Evolutionary conservation across 2,113 vertebrate species (phyloP).

Genomic region (Gallinago paraguaiae): DNA sequence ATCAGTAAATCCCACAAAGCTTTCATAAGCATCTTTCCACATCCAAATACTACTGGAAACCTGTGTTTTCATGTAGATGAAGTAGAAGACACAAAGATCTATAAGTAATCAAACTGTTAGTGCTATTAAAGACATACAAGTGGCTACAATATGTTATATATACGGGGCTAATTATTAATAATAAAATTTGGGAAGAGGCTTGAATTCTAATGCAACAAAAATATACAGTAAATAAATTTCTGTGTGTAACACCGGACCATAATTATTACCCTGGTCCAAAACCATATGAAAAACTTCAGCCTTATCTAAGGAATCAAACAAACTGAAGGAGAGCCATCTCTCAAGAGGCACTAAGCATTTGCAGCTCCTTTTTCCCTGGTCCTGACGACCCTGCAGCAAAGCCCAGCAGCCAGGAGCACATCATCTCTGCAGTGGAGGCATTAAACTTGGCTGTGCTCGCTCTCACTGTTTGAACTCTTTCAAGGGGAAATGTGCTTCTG

Average conservation of each 20-base stretch:
- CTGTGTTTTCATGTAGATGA: background rate
- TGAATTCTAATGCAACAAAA: background rate
- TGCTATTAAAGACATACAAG: background rate
- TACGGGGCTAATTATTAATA: background rate
- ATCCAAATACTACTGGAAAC: background rate
- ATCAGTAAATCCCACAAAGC: constrained; percentile 33
- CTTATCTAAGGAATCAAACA: background rate
- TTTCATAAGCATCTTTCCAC: constrained; percentile 4
- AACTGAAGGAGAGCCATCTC: background rate
- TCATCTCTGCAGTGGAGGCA: background rate
- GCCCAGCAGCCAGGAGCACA: background rate
- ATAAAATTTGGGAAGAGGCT: background rate
- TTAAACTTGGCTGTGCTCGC: background rate
- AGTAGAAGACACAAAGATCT: background rate
- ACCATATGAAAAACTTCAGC: background rate
- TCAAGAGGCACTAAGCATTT: background rate
- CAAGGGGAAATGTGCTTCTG: constrained; percentile 28
- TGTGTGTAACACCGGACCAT: background rate
- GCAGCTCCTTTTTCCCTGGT: background rate
- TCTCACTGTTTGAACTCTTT: constrained; percentile 16
- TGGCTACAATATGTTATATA: background rate
- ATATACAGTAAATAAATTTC: background rate
- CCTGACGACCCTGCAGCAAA: background rate
- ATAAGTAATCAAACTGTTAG: background rate
- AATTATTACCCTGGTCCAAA: background rate